Conservation (phyloP, 1,140 invertebrate species). For the Gonatopus flavifemur region DNA sequence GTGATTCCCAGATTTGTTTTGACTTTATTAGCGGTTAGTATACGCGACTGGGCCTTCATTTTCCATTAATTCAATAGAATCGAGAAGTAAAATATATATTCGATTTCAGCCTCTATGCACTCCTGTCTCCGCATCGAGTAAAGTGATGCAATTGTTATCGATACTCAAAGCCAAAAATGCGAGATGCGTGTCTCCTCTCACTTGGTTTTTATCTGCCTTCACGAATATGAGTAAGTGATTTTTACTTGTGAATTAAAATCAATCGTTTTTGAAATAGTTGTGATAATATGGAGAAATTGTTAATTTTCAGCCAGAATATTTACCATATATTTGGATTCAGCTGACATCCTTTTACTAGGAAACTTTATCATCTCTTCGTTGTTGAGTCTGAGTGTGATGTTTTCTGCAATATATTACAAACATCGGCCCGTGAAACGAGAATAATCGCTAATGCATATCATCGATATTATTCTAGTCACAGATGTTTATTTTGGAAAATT, state of each 20-base stretch:
- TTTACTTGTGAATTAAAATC: slow-evolving; percentile 1
- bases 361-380: slow-evolving; percentile 53
- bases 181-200: slow-evolving; percentile 66
- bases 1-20: slow-evolving; percentile 62
- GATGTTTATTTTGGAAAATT: neutral
- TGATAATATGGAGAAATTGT: neutral
- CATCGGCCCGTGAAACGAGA: slow-evolving; percentile 28
- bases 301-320: slow-evolving; percentile 54
- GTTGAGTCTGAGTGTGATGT: slow-evolving; percentile 53
- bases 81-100: neutral
- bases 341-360: slow-evolving; percentile 51
- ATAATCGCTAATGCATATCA: slow-evolving; percentile 29
- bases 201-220: slow-evolving; percentile 70
- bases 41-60: slow-evolving; percentile 8
- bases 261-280: slow-evolving; percentile 8
- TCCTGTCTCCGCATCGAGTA: slow-evolving; percentile 70
- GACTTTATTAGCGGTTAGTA: slow-evolving; percentile 65
- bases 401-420: slow-evolving; percentile 48
- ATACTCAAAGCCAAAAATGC: slow-evolving; percentile 65
- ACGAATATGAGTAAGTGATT: slow-evolving; percentile 67
- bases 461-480: slow-evolving; percentile 1
- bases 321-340: slow-evolving; percentile 59
- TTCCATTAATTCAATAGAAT: slow-evolving; percentile 11
- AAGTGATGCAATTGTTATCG: slow-evolving; percentile 67
- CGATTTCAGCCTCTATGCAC: slow-evolving; percentile 65